These are phyloP conservation scores for Diloba caeruleocephala DNA, from an alignment of 2,888 invertebrate species.

Conservation along the genomic window DNA sequence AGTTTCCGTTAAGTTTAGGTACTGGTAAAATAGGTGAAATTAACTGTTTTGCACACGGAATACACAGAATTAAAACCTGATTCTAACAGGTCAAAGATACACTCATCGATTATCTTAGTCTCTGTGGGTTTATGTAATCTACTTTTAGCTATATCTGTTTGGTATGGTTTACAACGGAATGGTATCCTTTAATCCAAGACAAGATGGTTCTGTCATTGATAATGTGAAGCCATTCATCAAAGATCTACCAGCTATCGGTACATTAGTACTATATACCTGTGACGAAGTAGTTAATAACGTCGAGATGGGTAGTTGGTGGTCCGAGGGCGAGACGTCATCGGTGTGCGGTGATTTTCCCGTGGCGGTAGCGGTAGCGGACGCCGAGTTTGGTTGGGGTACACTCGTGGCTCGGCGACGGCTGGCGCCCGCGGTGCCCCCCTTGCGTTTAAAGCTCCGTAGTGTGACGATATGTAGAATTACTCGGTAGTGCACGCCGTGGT, in stretches of 20 bases:
- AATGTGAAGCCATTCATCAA: not conserved
- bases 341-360: not conserved
- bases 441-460: constrained; percentile 13
- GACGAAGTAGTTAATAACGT: not conserved
- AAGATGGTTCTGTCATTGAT: constrained; percentile 5
- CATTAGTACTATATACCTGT: constrained; percentile 4
- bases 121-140: too few species aligned
- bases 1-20: too few species aligned
- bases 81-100: too few species aligned
- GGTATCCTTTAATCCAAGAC: constrained; percentile 11
- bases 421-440: constrained; percentile 8
- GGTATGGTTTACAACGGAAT: too few species aligned
- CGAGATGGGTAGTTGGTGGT: not conserved
- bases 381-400: not conserved
- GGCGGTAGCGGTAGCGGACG: not conserved
- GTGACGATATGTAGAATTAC: not conserved
- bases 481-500: not conserved
- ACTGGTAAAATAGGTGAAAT: too few species aligned
- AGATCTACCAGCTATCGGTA: constrained; percentile 3
- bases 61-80: too few species aligned
- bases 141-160: too few species aligned
- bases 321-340: not conserved
- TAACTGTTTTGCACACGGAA: too few species aligned
- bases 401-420: constrained; percentile 6
- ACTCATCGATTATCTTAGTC: too few species aligned